phyloP scores from a whole-genome alignment of 2,797 vertebrate genomes.

The Melanotaenia parkinsoni region DNA sequence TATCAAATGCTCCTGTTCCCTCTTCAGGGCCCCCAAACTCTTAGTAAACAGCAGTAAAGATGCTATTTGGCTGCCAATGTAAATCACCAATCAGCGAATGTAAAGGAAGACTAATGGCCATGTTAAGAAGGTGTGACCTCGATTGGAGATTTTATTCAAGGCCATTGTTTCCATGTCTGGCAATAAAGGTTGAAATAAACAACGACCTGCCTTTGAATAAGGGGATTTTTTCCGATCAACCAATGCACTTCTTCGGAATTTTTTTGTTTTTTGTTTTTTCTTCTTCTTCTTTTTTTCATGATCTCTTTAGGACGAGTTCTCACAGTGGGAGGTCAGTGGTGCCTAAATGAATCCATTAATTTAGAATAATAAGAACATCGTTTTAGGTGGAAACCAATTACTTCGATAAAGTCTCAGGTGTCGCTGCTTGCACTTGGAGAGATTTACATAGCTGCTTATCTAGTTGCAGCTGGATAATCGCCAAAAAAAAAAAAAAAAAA shows the following conservation, averaged over 20 bases:
- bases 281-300: background rate
- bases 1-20: constrained; percentile 66
- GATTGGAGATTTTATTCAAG: constrained; percentile 64
- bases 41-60: constrained; percentile 81
- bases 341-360: constrained; percentile 82
- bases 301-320: constrained; percentile 54
- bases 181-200: constrained; percentile 66
- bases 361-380: constrained; percentile 80
- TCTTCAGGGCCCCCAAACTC: constrained; percentile 50
- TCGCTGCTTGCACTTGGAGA: constrained; percentile 48
- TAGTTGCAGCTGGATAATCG: constrained; percentile 66
- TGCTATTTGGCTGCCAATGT: constrained; percentile 86
- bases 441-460: constrained; percentile 67
- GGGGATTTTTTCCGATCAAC: background rate
- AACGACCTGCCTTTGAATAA: constrained; percentile 19
- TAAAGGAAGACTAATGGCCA: constrained; percentile 87
- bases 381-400: constrained; percentile 76
- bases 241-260: background rate
- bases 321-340: constrained; percentile 78
- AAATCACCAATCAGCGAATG: constrained; percentile 88
- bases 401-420: constrained; percentile 62
- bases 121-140: constrained; percentile 90
- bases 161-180: constrained; percentile 66
- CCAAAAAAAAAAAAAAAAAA: background rate
- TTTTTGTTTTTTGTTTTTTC: no score